Conservation (phyloP, 1,140 invertebrate species). For the Leptinotarsa defecta region DNA sequence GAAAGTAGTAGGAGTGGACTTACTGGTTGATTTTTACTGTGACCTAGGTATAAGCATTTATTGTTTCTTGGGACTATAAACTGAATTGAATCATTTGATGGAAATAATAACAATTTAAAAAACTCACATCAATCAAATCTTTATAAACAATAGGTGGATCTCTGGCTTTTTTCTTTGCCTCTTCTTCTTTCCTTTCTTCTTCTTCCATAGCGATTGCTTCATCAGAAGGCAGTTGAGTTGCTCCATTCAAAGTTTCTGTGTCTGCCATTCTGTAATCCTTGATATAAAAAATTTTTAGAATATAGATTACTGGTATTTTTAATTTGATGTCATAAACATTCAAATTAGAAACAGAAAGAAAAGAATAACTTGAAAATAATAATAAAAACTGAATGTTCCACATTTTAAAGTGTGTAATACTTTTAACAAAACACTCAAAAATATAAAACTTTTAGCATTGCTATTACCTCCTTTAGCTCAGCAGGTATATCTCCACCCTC, state of each 20-base stretch:
- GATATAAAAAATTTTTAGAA: not conserved
- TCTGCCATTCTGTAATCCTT: constrained; percentile 57
- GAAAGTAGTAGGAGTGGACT: no score
- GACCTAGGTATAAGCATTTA: no score
- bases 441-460: not conserved
- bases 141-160: constrained; percentile 86
- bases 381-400: no score
- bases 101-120: not conserved
- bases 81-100: not conserved
- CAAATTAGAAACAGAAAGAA: no score
- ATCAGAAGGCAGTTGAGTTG: constrained; percentile 57
- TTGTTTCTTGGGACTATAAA: no score
- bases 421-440: not conserved
- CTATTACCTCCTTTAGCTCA: constrained; percentile 36
- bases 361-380: no score
- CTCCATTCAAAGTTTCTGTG: constrained; percentile 52
- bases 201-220: constrained; percentile 66
- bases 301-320: no score
- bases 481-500: constrained; percentile 48
- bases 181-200: constrained; percentile 67
- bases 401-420: no score
- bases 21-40: no score
- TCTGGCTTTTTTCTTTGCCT: constrained; percentile 72
- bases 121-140: constrained; percentile 72
- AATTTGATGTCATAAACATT: no score